These are phyloP conservation scores for Abrostola tripartita DNA, from an alignment of 2,888 invertebrate genomes.

Conservation along the genomic window DNA sequence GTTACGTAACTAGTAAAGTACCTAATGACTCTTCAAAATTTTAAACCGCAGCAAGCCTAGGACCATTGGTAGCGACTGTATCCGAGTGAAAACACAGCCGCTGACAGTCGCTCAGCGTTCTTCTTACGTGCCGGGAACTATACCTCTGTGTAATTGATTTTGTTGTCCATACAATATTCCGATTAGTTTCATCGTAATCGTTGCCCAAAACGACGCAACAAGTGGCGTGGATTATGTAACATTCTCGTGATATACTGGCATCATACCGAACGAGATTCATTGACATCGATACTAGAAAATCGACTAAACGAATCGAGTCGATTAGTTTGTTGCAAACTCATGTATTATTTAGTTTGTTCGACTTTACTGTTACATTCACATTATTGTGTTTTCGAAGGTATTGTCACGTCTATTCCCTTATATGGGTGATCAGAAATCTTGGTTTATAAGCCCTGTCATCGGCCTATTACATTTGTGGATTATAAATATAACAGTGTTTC, in stretches of 20 bases:
- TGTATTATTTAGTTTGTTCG: constrained; percentile 25
- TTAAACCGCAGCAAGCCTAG: no score
- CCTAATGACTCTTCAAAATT: no score
- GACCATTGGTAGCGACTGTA: no score
- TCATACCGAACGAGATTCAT: constrained; percentile 38
- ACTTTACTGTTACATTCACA: constrained; percentile 16
- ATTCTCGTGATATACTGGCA: constrained; percentile 25
- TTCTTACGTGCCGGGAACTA: no score
- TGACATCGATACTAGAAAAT: constrained; percentile 48
- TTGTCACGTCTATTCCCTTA: constrained; percentile 36
- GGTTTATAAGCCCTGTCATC: constrained; percentile 30
- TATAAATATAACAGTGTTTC: constrained; percentile 46
- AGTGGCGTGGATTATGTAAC: constrained; percentile 39
- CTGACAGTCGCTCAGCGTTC: no score
- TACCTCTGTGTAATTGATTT: no score
- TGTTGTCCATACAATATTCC: constrained; percentile 47
- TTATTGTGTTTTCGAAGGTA: constrained; percentile 30
- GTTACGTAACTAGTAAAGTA: no score
- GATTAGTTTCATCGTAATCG: constrained; percentile 56
- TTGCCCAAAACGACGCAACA: constrained; percentile 53
- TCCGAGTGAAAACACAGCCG: no score
- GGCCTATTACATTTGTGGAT: constrained; percentile 45
- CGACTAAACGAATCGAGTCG: constrained; percentile 36
- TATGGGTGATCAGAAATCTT: constrained; percentile 21
- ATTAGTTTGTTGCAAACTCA: constrained; percentile 42